phyloP scores from a whole-genome alignment of 2,113 vertebrate species.

The Ictidomys tridecemlineatus region DNA sequence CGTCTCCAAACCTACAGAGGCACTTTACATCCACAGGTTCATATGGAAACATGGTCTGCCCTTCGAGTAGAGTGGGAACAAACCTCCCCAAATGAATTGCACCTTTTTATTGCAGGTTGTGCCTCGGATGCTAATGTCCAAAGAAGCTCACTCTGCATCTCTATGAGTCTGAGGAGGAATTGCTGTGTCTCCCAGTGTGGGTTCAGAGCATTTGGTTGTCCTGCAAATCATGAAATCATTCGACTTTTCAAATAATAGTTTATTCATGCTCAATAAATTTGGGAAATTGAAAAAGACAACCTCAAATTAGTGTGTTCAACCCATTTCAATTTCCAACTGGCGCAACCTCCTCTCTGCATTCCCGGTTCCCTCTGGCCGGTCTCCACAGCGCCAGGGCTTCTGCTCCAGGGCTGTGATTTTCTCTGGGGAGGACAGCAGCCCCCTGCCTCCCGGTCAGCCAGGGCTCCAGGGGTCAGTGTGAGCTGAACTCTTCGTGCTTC shows the following conservation, averaged over 20 bases:
- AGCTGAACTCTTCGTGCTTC: background rate
- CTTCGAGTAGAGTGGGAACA: background rate
- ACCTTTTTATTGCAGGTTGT: background rate
- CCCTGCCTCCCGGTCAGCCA: background rate
- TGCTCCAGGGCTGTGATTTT: background rate
- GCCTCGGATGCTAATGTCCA: background rate
- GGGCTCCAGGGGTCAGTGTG: background rate
- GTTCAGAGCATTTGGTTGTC: background rate
- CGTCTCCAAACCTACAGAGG: background rate
- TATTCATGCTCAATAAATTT: slow-evolving; percentile 20
- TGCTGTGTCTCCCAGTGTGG: background rate
- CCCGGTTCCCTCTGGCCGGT: rapidly evolving
- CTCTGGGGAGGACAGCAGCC: rapidly evolving
- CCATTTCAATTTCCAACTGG: background rate
- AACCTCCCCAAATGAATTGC: slow-evolving; percentile 3
- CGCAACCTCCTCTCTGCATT: rapidly evolving
- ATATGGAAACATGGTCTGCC: background rate
- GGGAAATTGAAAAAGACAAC: background rate
- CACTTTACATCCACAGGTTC: background rate
- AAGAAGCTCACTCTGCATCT: slow-evolving; percentile 17
- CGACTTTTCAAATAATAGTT: background rate
- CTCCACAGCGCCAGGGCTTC: no score
- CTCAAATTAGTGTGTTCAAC: background rate
- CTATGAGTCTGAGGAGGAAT: background rate
- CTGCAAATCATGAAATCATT: background rate